Percentiles rank a stretch among this genome's conserved stretches.
Conservation (phyloP, 2,113 vertebrate genomes). For the Stigmatopora argus region DNA sequence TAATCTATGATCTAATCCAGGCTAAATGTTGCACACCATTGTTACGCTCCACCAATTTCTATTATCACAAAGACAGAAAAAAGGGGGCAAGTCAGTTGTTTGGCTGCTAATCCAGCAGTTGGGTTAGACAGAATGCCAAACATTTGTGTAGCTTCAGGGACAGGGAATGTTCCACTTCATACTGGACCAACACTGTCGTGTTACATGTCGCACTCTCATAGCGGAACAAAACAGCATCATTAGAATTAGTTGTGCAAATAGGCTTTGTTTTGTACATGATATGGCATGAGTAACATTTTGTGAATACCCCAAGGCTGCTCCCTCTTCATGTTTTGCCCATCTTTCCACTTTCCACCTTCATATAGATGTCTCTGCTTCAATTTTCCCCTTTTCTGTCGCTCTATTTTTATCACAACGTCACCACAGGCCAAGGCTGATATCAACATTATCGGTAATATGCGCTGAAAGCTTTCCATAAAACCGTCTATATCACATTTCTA, state of each 20-base stretch:
- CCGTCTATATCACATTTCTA: neutral
- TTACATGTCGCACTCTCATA: constrained; percentile 1
- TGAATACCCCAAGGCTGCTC: constrained; percentile 18
- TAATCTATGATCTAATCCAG: neutral
- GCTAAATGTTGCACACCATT: neutral
- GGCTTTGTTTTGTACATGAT: neutral
- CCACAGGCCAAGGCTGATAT: constrained; percentile 10
- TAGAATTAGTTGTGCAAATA: neutral
- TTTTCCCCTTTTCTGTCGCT: constrained; percentile 14
- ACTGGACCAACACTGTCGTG: constrained; percentile 2
- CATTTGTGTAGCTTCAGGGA: neutral
- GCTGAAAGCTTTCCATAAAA: constrained; percentile 10
- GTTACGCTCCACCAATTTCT: neutral
- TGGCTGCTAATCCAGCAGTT: constrained; percentile 1
- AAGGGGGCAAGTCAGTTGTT: constrained; percentile 3
- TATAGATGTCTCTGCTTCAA: constrained; percentile 16
- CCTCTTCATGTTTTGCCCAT: constrained; percentile 27
- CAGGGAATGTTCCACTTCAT: constrained; percentile 1
- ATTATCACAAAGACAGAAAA: constrained; percentile 6
- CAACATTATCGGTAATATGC: neutral
- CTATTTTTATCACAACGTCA: constrained; percentile 22
- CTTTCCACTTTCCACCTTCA: constrained; percentile 28
- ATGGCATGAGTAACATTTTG: neutral
- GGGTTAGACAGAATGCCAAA: neutral
- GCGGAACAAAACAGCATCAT: neutral